Conservation (phyloP, 1,140 invertebrate species). For the Neodiprion fabricii region DNA sequence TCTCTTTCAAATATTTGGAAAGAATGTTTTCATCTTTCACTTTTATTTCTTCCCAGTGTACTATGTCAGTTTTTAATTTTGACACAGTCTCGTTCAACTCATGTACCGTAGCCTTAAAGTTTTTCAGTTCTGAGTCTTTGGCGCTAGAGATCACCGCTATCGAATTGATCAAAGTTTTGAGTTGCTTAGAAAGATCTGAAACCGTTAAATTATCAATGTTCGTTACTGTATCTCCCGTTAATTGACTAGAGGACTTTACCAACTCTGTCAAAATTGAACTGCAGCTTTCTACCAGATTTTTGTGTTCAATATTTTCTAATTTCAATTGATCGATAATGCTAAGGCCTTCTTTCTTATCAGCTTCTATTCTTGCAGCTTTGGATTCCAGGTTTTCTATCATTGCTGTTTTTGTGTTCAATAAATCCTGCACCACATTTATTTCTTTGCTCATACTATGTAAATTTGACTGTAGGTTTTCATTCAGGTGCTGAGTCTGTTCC, state of each 20-base stretch:
- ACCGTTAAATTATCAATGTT: slow-evolving; percentile 2
- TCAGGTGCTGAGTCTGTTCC: slow-evolving; percentile 26
- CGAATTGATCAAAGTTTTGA: neutral
- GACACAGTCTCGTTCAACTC: neutral
- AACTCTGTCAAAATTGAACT: neutral
- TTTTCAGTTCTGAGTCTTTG: neutral
- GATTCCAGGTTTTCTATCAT: slow-evolving; percentile 27
- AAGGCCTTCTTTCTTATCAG: neutral
- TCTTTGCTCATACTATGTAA: slow-evolving; percentile 20
- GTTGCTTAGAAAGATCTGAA: neutral
- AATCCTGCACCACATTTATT: slow-evolving; percentile 22
- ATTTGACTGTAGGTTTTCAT: slow-evolving; percentile 25
- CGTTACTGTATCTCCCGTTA: neutral
- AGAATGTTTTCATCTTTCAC: neutral
- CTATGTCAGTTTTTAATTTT: neutral
- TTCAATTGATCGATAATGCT: neutral
- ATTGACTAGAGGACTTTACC: neutral
- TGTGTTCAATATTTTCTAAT: neutral
- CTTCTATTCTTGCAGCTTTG: neutral
- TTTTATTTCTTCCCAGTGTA: neutral
- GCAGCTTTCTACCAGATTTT: neutral
- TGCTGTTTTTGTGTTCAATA: slow-evolving; percentile 21
- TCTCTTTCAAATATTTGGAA: slow-evolving; percentile 10
- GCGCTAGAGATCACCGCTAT: neutral
- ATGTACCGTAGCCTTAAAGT: neutral